These are phyloP conservation scores for Drosophila mayri DNA, from an alignment of 1,140 invertebrate species.

Conservation along the genomic window DNA sequence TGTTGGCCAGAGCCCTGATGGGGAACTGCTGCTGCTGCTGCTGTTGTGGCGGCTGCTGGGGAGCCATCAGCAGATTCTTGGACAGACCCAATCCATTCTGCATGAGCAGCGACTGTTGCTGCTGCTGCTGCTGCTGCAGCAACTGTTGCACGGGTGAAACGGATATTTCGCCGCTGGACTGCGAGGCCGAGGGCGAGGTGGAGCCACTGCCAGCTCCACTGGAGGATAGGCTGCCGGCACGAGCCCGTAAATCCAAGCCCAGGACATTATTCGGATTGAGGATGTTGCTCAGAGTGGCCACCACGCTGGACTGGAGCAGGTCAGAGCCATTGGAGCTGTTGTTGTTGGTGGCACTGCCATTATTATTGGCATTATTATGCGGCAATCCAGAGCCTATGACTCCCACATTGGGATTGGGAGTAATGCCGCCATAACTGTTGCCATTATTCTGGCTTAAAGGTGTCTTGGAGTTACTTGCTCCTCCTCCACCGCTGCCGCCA, in stretches of 20 bases:
- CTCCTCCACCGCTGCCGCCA: not conserved
- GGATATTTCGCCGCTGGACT: conserved; percentile 90
- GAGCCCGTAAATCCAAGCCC: conserved; percentile 85
- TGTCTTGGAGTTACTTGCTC: conserved; percentile 20
- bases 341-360: conserved; percentile 23
- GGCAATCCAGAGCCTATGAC: conserved; percentile 79
- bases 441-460: conserved; percentile 52
- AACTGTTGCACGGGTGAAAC: conserved; percentile 88
- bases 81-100: conserved; percentile 49
- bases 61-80: conserved; percentile 54
- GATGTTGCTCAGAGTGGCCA: conserved; percentile 68
- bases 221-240: conserved; percentile 82
- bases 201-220: conserved; percentile 88
- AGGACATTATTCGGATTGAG: conserved; percentile 71
- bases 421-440: conserved; percentile 41
- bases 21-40: conserved; percentile 17
- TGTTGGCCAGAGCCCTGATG: conserved; percentile 68
- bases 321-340: conserved; percentile 14
- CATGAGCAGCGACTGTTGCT: conserved; percentile 58
- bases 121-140: conserved; percentile 44
- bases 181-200: conserved; percentile 89
- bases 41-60: conserved; percentile 11
- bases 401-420: conserved; percentile 77
- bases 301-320: conserved; percentile 50
- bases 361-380: conserved; percentile 68